These are phyloP conservation scores for Pristionchus mayeri DNA, from an alignment of 2,888 invertebrate species.

Conservation along the genomic window DNA sequence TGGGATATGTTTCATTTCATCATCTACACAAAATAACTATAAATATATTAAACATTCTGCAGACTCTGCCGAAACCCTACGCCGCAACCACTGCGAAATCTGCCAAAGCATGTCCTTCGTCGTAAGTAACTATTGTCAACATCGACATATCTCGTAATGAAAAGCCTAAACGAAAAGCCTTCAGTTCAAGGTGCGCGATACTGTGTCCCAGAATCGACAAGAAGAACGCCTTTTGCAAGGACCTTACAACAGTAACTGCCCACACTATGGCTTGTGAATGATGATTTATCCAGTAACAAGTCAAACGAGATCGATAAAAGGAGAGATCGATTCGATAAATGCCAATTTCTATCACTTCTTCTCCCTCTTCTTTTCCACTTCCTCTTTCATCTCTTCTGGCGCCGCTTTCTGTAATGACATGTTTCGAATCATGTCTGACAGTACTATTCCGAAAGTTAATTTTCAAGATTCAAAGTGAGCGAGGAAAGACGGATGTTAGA, in stretches of 20 bases:
- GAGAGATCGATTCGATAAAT: background rate
- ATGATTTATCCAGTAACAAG: background rate
- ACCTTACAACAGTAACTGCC: background rate
- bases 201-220: background rate
- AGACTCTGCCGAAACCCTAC: too few species aligned
- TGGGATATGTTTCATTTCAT: too few species aligned
- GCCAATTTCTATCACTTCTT: background rate
- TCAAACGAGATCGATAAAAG: constrained; percentile 10
- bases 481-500: too few species aligned
- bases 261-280: background rate
- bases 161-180: too few species aligned
- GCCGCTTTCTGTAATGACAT: background rate
- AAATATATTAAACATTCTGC: too few species aligned
- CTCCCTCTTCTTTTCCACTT: background rate
- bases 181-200: background rate
- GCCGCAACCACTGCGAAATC: too few species aligned
- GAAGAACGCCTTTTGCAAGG: background rate
- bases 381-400: background rate
- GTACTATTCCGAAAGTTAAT: background rate
- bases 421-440: background rate
- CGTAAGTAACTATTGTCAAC: too few species aligned
- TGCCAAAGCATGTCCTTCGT: background rate
- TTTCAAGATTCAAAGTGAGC: background rate
- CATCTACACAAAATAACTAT: too few species aligned
- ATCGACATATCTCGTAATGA: background rate